phyloP scores from a whole-genome alignment of 2,797 vertebrate genomes.

The Periophthalmus magnuspinnatus region DNA sequence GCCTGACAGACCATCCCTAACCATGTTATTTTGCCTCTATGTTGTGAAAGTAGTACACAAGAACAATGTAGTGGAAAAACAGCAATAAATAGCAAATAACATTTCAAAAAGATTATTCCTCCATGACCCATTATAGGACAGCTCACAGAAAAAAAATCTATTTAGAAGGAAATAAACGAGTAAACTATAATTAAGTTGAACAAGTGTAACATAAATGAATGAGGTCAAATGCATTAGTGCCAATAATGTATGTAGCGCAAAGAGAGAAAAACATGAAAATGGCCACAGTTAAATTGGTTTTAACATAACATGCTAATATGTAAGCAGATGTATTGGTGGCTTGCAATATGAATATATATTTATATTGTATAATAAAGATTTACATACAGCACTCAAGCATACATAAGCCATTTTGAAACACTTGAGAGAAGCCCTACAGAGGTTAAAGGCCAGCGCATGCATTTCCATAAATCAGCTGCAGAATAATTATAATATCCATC shows the following conservation, averaged over 20 bases:
- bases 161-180: background rate
- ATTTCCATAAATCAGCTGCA: conserved; percentile 7
- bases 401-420: background rate
- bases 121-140: too few species aligned
- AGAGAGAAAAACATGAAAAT: background rate
- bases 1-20: too few species aligned
- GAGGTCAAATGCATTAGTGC: background rate
- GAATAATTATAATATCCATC: background rate
- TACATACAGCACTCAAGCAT: background rate
- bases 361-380: background rate
- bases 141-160: too few species aligned
- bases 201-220: background rate
- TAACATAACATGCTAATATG: background rate
- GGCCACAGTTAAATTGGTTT: background rate
- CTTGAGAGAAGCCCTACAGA: background rate
- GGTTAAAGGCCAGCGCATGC: conserved; percentile 2
- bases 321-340: conserved; percentile 5
- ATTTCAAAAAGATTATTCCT: too few species aligned
- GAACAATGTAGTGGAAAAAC: background rate
- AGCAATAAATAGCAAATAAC: too few species aligned
- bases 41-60: background rate
- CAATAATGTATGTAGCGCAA: background rate
- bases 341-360: conserved; percentile 1
- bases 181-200: background rate
- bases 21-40: background rate